These are phyloP conservation scores for Ligdia adustata DNA, from an alignment of 2,888 invertebrate species.

Conservation along the genomic window DNA sequence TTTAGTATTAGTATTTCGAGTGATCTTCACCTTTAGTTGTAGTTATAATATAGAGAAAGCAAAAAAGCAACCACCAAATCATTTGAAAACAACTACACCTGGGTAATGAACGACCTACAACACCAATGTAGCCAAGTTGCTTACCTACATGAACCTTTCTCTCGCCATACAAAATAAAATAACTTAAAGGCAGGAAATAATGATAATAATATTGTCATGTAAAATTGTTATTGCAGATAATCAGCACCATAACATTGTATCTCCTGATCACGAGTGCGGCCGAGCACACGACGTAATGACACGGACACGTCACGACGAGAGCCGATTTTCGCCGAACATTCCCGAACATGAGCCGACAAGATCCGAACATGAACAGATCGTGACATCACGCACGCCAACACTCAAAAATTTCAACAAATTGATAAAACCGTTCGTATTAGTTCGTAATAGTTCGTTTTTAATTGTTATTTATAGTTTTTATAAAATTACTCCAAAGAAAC, in stretches of 20 bases:
- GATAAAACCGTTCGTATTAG: too few species aligned
- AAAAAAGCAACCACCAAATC: too few species aligned
- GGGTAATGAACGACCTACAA: too few species aligned
- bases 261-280: conserved; percentile 43
- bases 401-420: conserved; percentile 6
- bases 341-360: conserved; percentile 15
- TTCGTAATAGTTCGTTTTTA: too few species aligned
- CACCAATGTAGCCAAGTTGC: too few species aligned
- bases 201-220: conserved; percentile 3
- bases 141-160: too few species aligned
- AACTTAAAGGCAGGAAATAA: not conserved
- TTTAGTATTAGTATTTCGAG: too few species aligned
- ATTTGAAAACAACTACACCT: too few species aligned
- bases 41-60: too few species aligned
- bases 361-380: conserved; percentile 15
- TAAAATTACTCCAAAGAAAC: too few species aligned
- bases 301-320: conserved; percentile 45
- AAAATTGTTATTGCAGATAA: conserved; percentile 8
- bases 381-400: conserved; percentile 14
- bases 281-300: conserved; percentile 46
- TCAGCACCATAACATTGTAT: conserved; percentile 35
- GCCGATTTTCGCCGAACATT: conserved; percentile 44
- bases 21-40: too few species aligned
- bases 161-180: not conserved
- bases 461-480: too few species aligned